phyloP scores from a whole-genome alignment of 2,888 invertebrate species.

The Tipula unca region DNA sequence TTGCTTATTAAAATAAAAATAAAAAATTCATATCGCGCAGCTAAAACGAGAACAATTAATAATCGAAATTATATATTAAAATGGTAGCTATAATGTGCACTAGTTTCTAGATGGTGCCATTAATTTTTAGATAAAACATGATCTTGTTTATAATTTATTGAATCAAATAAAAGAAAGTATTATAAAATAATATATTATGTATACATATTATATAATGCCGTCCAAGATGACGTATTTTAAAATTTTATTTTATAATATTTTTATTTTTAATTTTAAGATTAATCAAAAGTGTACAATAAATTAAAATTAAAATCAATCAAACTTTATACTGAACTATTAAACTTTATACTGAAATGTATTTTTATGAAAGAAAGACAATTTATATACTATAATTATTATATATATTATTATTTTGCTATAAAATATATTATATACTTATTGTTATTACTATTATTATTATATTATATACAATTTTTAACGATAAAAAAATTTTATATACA shows the following conservation, averaged over 20 bases:
- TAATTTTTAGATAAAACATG: not conserved
- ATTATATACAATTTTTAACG: not conserved
- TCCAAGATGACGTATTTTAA: not conserved
- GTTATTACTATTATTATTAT: not conserved
- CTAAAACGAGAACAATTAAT: not conserved
- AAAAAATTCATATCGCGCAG: not conserved
- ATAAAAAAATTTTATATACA: not conserved
- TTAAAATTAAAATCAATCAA: not conserved
- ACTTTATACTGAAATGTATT: not conserved
- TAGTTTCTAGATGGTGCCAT: not conserved
- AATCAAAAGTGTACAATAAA: not conserved
- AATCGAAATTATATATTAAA: not conserved
- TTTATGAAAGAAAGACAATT: not conserved
- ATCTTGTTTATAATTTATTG: not conserved
- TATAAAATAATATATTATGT: not conserved
- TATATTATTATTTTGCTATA: not conserved
- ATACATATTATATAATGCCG: not conserved
- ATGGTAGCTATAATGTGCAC: not conserved
- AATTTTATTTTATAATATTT: not conserved
- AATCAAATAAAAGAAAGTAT: not conserved
- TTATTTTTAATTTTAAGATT: not conserved
- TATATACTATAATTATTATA: not conserved
- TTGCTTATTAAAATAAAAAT: not conserved
- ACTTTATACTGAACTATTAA: not conserved
- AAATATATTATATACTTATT: not conserved